A percentile compares a stretch with the other conserved stretches of the same genome.
These are phyloP conservation scores for Macrotus californicus DNA, from an alignment of 2,113 vertebrate genomes.

Conservation along the genomic window DNA sequence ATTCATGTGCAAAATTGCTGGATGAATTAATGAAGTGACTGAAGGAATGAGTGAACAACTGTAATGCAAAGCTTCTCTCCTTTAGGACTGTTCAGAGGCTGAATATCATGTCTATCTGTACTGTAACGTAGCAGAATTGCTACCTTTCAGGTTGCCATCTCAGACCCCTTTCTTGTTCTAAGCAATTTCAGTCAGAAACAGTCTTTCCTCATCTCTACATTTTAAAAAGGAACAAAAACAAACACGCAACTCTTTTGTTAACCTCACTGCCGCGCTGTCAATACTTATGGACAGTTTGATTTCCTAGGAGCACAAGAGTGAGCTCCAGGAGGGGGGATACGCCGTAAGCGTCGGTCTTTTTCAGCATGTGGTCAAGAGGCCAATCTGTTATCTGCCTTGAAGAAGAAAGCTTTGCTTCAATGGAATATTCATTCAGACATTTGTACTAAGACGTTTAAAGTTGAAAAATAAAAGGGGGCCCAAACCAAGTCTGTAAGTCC, in stretches of 20 bases:
- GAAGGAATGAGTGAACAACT: neutral
- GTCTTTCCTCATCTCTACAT: neutral
- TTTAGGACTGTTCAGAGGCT: neutral
- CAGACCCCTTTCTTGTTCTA: neutral
- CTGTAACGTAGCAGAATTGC: neutral
- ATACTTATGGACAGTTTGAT: conserved; percentile 31
- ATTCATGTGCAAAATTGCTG: neutral
- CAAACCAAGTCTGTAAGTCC: neutral
- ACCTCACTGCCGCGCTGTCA: neutral
- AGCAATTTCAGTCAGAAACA: neutral
- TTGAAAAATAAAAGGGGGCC: neutral
- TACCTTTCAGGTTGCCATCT: neutral
- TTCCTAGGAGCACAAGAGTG: conserved; percentile 50
- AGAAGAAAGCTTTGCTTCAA: conserved; percentile 64
- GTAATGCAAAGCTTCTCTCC: neutral
- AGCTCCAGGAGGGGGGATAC: conserved; percentile 58
- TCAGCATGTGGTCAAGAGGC: conserved; percentile 50
- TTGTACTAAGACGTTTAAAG: neutral
- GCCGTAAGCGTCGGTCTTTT: conserved; percentile 43
- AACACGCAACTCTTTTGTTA: neutral
- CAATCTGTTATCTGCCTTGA: conserved; percentile 51
- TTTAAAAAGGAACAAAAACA: conserved; percentile 48
- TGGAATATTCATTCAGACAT: conserved; percentile 34
- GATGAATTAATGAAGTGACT: neutral
- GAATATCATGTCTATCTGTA: neutral